These are phyloP conservation scores for Neoniphon sammara DNA, from an alignment of 2,797 vertebrate species.

Conservation along the genomic window DNA sequence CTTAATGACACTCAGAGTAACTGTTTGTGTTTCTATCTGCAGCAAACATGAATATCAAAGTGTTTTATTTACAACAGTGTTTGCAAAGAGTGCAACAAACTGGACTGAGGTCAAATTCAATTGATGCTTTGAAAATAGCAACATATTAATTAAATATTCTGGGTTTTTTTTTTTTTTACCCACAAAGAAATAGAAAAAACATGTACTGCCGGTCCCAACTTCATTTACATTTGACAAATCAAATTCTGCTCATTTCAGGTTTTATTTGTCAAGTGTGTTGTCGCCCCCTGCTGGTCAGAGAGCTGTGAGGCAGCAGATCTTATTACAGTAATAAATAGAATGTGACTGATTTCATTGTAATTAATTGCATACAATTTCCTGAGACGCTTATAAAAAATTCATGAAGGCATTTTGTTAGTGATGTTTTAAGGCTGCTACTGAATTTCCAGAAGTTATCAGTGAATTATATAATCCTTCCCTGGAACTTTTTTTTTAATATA, in stretches of 20 bases:
- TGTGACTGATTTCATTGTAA: no score
- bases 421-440: neutral
- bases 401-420: neutral
- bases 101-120: neutral
- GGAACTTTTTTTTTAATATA: no score
- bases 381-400: neutral
- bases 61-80: slow-evolving; percentile 12
- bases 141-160: no score
- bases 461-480: no score
- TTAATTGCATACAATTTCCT: slow-evolving; percentile 7
- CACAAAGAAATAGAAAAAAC: neutral
- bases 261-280: neutral
- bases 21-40: neutral
- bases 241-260: neutral
- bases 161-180: no score
- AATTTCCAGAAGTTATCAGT: neutral
- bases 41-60: neutral
- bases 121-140: no score
- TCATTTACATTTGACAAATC: neutral
- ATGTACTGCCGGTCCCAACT: neutral
- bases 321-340: neutral
- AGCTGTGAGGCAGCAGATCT: neutral
- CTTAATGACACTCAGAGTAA: no score
- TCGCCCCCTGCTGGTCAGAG: neutral
- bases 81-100: neutral